phyloP scores from a whole-genome alignment of 2,797 vertebrate species.

The Vespertilio murinus region DNA sequence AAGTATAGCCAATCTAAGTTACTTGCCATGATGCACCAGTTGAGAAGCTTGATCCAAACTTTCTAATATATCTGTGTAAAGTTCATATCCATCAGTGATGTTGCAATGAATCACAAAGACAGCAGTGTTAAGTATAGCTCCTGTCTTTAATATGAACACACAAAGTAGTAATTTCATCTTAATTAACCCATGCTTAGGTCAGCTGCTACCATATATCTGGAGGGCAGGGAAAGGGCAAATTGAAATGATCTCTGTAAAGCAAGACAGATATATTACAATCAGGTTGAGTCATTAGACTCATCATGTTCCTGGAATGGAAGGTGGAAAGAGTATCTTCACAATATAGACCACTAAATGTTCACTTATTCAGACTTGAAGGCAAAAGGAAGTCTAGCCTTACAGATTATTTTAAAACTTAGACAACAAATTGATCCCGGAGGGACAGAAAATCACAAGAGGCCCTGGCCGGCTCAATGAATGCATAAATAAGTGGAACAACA shows the following conservation, averaged over 20 bases:
- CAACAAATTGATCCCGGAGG: neutral
- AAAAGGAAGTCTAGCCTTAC: neutral
- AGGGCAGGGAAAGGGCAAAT: constrained; percentile 36
- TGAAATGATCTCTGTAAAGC: constrained; percentile 14
- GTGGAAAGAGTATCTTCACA: neutral
- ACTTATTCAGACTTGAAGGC: neutral
- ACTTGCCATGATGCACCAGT: neutral
- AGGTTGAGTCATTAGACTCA: neutral
- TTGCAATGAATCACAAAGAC: neutral
- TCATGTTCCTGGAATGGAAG: neutral
- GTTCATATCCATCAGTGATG: neutral
- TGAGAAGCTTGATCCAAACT: constrained; percentile 16
- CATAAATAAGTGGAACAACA: neutral
- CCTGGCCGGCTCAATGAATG: neutral
- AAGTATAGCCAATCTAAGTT: neutral
- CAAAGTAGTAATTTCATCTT: constrained; percentile 29
- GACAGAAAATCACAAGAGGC: neutral
- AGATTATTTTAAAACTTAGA: constrained; percentile 39
- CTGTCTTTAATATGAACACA: neutral
- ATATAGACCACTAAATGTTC: neutral
- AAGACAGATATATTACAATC: neutral
- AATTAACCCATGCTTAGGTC: constrained; percentile 20
- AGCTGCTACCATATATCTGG: neutral
- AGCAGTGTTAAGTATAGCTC: neutral
- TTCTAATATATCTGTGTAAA: constrained; percentile 19